phyloP scores from a whole-genome alignment of 2,888 invertebrate genomes.

The Diaphora mendica region DNA sequence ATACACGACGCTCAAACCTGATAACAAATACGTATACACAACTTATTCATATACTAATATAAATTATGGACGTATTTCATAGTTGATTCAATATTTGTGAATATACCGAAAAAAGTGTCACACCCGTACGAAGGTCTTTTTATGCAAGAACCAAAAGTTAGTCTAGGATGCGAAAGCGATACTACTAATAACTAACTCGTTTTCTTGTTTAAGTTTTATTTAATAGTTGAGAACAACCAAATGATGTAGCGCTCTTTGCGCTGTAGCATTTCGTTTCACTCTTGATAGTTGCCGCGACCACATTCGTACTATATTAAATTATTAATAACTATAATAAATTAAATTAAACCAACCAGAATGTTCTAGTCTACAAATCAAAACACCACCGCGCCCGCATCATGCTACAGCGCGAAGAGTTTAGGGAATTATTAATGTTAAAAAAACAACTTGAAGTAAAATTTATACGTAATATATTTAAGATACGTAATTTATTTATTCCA shows the following conservation, averaged over 20 bases:
- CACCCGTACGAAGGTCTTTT: neutral
- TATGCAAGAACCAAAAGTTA: neutral
- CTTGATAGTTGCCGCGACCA: too few relatives aligned
- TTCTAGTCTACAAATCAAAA: too few relatives aligned
- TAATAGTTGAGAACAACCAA: neutral
- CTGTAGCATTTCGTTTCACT: too few relatives aligned
- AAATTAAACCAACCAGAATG: too few relatives aligned
- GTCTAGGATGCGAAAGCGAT: neutral
- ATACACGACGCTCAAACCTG: constrained; percentile 55
- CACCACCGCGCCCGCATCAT: too few relatives aligned
- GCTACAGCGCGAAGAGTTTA: too few relatives aligned
- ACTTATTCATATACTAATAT: constrained; percentile 48
- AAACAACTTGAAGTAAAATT: neutral
- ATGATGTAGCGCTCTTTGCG: too few relatives aligned
- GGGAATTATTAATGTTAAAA: too few relatives aligned
- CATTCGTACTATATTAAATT: too few relatives aligned
- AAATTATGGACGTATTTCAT: constrained; percentile 27
- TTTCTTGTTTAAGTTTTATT: neutral
- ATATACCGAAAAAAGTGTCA: neutral
- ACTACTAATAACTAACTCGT: neutral
- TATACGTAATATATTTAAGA: too few relatives aligned
- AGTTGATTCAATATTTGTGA: neutral
- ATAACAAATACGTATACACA: constrained; percentile 66
- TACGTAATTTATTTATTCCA: too few relatives aligned
- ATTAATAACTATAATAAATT: too few relatives aligned